A percentile compares a stretch with the other conserved stretches of the same genome.
Evolutionary conservation across 2,888 invertebrate species (phyloP).

Genomic region (Junonia oenone): DNA sequence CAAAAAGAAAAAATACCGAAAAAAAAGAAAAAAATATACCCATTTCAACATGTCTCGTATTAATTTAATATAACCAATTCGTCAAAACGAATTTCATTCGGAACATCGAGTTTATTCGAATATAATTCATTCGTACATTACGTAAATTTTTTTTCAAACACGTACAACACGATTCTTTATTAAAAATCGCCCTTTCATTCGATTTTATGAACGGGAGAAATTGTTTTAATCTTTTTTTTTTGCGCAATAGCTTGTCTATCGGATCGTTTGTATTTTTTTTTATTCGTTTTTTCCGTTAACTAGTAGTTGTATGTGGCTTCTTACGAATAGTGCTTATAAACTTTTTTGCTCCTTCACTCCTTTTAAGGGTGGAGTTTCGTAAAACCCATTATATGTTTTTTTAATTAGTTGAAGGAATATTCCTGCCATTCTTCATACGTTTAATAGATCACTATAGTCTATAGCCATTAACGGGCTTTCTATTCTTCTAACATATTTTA

Average conservation of each 20-base stretch:
- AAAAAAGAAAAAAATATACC: not conserved
- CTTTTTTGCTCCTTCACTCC: no score
- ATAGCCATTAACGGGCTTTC: no score
- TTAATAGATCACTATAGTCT: no score
- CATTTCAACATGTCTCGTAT: not conserved
- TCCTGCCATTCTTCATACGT: no score
- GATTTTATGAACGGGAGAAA: not conserved
- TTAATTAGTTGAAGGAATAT: no score
- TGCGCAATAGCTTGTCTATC: not conserved
- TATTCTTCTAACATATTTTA: no score
- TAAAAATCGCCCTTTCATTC: slow-evolving; percentile 3
- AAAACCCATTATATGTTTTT: no score
- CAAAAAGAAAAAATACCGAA: not conserved
- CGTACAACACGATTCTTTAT: slow-evolving; percentile 1
- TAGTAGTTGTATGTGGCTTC: no score
- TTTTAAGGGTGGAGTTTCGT: no score
- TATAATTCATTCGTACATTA: slow-evolving; percentile 1
- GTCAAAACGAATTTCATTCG: not conserved
- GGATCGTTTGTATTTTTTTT: no score
- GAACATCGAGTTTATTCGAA: not conserved
- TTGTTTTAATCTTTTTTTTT: not conserved
- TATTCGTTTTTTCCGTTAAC: no score
- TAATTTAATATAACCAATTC: not conserved
- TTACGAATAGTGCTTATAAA: no score
- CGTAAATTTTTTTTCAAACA: not conserved